Conservation (phyloP, 2,888 invertebrate genomes). For the Drosophila glabriapex region DNA sequence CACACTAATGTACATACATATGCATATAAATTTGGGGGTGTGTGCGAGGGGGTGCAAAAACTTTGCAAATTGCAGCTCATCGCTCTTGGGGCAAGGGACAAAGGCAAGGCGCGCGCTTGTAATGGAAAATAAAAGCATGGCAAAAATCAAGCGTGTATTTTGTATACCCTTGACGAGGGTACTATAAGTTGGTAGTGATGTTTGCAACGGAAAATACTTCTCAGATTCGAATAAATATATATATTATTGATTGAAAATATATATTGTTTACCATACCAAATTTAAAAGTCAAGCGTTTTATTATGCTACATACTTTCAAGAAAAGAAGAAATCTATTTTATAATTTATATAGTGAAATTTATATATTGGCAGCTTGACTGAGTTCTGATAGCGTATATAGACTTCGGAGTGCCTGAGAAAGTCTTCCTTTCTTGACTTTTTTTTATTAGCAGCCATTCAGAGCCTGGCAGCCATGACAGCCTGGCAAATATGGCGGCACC, state of each 20-base stretch:
- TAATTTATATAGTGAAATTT: not conserved
- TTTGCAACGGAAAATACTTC: not conserved
- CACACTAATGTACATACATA: slow-evolving; percentile 22
- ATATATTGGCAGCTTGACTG: not conserved
- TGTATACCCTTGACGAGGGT: not conserved
- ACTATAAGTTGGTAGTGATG: not conserved
- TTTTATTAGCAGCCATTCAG: slow-evolving; percentile 76
- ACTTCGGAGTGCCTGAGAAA: not conserved
- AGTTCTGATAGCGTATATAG: not conserved
- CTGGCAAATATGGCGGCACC: slow-evolving; percentile 72
- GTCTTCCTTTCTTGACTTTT: slow-evolving; percentile 20
- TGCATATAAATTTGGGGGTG: not conserved
- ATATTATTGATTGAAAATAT: not conserved
- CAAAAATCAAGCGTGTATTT: slow-evolving; percentile 64
- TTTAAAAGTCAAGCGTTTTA: not conserved
- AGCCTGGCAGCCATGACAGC: slow-evolving; percentile 62
- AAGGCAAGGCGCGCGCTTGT: slow-evolving; percentile 13
- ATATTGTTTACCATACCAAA: not conserved
- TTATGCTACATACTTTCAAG: not conserved
- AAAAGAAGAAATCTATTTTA: not conserved
- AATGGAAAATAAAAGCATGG: slow-evolving; percentile 76
- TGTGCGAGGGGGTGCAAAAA: slow-evolving; percentile 61
- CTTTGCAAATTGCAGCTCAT: slow-evolving; percentile 78
- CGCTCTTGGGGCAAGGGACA: slow-evolving; percentile 46
- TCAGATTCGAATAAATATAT: not conserved